Evolutionary conservation across 1,140 invertebrate genomes (phyloP).

Genomic region (Tribolium madens): DNA sequence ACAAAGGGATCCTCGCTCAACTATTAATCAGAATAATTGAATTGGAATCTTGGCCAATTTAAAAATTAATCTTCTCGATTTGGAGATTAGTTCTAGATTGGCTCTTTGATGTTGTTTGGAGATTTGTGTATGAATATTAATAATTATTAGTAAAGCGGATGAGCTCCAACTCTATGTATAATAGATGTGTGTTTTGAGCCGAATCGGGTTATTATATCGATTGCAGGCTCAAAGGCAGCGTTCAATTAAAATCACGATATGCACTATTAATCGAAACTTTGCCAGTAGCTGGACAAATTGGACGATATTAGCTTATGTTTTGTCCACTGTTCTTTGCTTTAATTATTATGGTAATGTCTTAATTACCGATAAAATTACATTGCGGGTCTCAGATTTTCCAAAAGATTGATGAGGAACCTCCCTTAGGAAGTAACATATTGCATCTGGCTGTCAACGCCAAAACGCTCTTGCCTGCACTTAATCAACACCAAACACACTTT

Average conservation of each 20-base stretch:
- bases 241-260: not conserved
- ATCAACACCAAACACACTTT: conserved; percentile 2
- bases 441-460: conserved; percentile 8
- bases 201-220: not conserved
- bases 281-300: conserved; percentile 5
- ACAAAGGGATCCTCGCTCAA: conserved; percentile 27
- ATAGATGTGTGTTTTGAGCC: not conserved
- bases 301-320: conserved; percentile 15
- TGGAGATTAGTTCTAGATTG: not conserved
- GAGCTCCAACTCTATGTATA: conserved; percentile 16
- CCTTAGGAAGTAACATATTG: conserved; percentile 24
- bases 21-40: conserved; percentile 38
- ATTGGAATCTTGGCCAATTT: not conserved
- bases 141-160: conserved; percentile 24
- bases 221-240: not conserved
- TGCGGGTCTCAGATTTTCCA: conserved; percentile 1
- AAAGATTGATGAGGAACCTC: conserved; percentile 28
- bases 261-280: conserved; percentile 8
- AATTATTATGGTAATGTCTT: conserved; percentile 37
- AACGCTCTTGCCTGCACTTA: not conserved
- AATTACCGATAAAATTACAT: conserved; percentile 16
- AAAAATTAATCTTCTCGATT: not conserved
- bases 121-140: conserved; percentile 30
- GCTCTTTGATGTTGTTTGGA: conserved; percentile 18
- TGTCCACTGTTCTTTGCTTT: not conserved